phyloP scores from a whole-genome alignment of 2,888 invertebrate species.

The Eurytoma adleriae region DNA sequence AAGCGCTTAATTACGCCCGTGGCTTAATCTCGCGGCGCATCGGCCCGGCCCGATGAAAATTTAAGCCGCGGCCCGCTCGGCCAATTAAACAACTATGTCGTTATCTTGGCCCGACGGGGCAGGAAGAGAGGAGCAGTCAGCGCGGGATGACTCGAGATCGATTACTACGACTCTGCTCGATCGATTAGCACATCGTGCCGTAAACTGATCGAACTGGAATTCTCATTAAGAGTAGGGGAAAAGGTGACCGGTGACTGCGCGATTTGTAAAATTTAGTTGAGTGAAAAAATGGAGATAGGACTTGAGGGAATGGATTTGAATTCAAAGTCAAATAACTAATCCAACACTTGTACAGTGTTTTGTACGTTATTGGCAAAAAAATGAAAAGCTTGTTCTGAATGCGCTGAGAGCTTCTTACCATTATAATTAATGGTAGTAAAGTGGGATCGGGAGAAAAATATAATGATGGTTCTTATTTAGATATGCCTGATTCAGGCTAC shows the following conservation, averaged over 20 bases:
- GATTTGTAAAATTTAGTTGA: too few species aligned
- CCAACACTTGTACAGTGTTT: too few species aligned
- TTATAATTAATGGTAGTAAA: too few species aligned
- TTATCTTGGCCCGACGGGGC: neutral
- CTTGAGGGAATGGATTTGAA: too few species aligned
- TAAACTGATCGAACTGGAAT: constrained; percentile 35
- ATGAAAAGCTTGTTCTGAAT: too few species aligned
- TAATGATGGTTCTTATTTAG: too few species aligned
- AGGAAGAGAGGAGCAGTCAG: neutral
- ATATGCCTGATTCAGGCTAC: too few species aligned
- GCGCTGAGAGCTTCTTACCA: too few species aligned
- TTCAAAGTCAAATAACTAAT: too few species aligned
- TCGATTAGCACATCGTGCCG: constrained; percentile 20
- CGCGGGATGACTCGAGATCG: constrained; percentile 26
- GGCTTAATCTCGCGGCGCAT: constrained; percentile 48
- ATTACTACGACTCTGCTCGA: constrained; percentile 26
- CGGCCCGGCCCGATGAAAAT: constrained; percentile 39
- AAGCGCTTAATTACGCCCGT: constrained; percentile 53
- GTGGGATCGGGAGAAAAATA: too few species aligned
- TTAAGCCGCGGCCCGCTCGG: constrained; percentile 34
- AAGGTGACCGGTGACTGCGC: neutral
- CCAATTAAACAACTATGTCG: constrained; percentile 52
- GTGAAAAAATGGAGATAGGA: too few species aligned
- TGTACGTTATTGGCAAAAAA: too few species aligned
- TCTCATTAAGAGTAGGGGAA: neutral